These are phyloP conservation scores for Anas bernieri DNA, from an alignment of 2,797 vertebrate species.

Conservation along the genomic window DNA sequence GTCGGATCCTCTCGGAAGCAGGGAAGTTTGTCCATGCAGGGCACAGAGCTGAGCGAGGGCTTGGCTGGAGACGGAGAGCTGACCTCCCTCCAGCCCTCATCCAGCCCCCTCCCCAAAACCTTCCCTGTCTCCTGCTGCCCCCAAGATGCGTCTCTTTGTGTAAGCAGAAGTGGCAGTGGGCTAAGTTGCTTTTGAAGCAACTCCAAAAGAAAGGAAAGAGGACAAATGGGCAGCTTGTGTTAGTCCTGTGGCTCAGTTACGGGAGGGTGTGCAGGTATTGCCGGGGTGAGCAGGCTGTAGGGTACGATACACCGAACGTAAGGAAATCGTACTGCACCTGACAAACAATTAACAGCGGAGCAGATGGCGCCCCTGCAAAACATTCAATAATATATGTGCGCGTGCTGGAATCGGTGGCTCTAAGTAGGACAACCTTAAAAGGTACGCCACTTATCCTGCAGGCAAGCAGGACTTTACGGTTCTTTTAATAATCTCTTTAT, in stretches of 20 bases:
- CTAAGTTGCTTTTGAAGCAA: background rate
- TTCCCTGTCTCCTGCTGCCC: background rate
- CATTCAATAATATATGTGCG: constrained; percentile 43
- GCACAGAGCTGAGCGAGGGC: background rate
- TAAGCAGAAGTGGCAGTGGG: background rate
- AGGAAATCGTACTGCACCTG: background rate
- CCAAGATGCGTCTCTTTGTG: background rate
- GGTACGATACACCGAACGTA: background rate
- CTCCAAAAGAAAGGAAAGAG: background rate
- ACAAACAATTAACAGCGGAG: constrained; percentile 10
- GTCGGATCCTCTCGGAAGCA: background rate
- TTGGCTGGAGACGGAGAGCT: background rate
- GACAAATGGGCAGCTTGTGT: fast-evolving
- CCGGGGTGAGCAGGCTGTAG: fast-evolving
- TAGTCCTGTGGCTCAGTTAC: background rate
- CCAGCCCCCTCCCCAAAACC: background rate
- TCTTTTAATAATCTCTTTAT: constrained; percentile 71
- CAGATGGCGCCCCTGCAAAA: constrained; percentile 58
- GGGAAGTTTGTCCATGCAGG: background rate
- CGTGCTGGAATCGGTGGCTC: constrained; percentile 39
- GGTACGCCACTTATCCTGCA: constrained; percentile 63
- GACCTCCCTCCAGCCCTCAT: background rate
- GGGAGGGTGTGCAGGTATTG: background rate
- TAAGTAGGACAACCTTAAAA: constrained; percentile 68
- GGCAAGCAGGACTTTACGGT: constrained; percentile 62